These are phyloP conservation scores for Hyperoplus lanceolatus DNA, from an alignment of 2,797 vertebrate genomes.

Conservation along the genomic window DNA sequence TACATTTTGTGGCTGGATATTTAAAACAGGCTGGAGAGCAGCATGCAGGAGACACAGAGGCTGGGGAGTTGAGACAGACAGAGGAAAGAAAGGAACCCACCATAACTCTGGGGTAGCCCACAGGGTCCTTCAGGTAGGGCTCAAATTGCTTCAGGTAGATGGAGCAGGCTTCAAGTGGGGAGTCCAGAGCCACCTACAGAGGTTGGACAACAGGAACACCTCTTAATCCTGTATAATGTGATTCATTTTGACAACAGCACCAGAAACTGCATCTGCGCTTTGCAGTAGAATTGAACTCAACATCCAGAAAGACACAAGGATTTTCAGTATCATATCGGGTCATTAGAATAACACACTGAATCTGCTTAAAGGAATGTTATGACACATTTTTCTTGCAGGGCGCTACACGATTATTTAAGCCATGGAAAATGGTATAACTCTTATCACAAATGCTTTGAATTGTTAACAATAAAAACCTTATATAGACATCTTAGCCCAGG, in stretches of 20 bases:
- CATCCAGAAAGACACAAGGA: not conserved
- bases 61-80: conserved; percentile 10
- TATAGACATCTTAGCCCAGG: no score
- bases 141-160: conserved; percentile 90
- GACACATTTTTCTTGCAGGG: not conserved
- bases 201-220: conserved; percentile 20
- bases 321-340: not conserved
- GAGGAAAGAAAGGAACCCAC: conserved; percentile 72
- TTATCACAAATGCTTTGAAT: no score
- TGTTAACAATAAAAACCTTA: no score
- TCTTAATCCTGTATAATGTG: not conserved
- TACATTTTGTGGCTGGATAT: conserved; percentile 56
- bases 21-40: conserved; percentile 47
- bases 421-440: no score
- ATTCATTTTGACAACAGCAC: not conserved
- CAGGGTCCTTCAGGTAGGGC: conserved; percentile 92
- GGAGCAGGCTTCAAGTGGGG: conserved; percentile 89
- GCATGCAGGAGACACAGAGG: conserved; percentile 26
- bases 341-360: not conserved
- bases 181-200: conserved; percentile 90
- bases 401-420: not conserved
- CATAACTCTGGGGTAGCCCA: conserved; percentile 92
- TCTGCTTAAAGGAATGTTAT: not conserved
- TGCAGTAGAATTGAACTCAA: not conserved
- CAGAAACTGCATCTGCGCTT: no score